Evolutionary conservation across 2,888 invertebrate genomes (phyloP).

Genomic region (Myathropa florea): DNA sequence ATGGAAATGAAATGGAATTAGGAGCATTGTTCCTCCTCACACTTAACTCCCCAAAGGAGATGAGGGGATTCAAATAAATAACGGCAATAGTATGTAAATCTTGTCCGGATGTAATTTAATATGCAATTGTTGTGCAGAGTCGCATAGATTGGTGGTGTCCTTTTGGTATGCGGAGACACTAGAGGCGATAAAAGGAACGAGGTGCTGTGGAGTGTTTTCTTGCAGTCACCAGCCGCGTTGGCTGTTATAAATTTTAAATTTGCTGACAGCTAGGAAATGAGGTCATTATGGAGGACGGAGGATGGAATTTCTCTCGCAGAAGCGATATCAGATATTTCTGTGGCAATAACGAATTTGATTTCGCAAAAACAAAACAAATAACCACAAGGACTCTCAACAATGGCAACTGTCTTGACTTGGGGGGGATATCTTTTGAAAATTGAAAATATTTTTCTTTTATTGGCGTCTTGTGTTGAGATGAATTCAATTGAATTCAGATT

Average conservation of each 20-base stretch:
- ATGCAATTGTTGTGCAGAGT: slow-evolving; percentile 36
- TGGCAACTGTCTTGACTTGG: not conserved
- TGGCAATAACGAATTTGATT: not conserved
- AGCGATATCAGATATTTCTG: not conserved
- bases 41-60: not conserved
- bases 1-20: slow-evolving; percentile 55
- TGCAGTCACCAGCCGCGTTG: not conserved
- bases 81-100: slow-evolving; percentile 52
- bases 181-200: slow-evolving; percentile 14
- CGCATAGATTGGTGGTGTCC: not conserved
- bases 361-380: not conserved
- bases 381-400: not conserved
- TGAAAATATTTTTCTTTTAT: no score
- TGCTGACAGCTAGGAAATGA: slow-evolving; percentile 39
- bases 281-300: slow-evolving; percentile 29
- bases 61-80: slow-evolving; percentile 43
- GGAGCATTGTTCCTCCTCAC: slow-evolving; percentile 23
- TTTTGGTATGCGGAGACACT: not conserved
- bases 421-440: no score
- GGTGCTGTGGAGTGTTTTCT: not conserved
- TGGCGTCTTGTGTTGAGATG: no score
- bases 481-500: no score
- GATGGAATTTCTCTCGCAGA: not conserved
- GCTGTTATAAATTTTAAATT: slow-evolving; percentile 36
- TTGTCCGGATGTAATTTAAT: slow-evolving; percentile 52